Conservation (phyloP, 1,140 invertebrate genomes). For the Drosophila tristis region DNA sequence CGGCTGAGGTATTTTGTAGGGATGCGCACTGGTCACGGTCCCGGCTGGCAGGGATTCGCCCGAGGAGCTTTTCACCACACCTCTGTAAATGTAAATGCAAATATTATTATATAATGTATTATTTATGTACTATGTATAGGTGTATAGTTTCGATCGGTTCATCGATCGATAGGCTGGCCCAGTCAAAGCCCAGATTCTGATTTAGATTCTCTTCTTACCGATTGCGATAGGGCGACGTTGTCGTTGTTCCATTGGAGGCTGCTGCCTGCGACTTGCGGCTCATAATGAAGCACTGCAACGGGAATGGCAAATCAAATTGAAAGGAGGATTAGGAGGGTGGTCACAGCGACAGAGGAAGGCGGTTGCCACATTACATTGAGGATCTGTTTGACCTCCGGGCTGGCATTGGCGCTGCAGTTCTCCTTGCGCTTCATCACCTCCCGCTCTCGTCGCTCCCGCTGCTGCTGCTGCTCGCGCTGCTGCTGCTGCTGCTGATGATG, state of each 20-base stretch:
- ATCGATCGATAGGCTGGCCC: no score
- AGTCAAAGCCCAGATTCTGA: no score
- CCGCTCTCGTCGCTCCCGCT: conserved; percentile 88
- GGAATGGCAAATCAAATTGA: not conserved
- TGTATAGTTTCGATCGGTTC: no score
- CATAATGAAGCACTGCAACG: conserved; percentile 92
- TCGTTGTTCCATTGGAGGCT: conserved; percentile 89
- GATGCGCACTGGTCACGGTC: conserved; percentile 87
- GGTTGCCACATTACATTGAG: conserved; percentile 88
- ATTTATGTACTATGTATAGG: no score
- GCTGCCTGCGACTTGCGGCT: conserved; percentile 93
- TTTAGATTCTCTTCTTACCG: conserved; percentile 86
- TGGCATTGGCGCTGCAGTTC: conserved; percentile 97
- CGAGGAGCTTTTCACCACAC: conserved; percentile 87
- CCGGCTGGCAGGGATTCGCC: conserved; percentile 86
- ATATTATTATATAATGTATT: no score
- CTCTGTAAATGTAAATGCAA: conserved; percentile 79
- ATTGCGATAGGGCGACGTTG: conserved; percentile 90
- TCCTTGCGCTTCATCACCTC: conserved; percentile 90
- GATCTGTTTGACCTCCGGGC: conserved; percentile 97
- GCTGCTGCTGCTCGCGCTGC: conserved; percentile 83
- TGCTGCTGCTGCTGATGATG: conserved; percentile 86
- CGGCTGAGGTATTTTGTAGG: conserved; percentile 88
- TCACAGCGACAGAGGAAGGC: not conserved
- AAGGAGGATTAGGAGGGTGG: not conserved